Evolutionary conservation across 2,113 vertebrate genomes (phyloP), one percentile per base, ranked within the genome.

Genomic region (Melanerpes formicivorus): DNA sequence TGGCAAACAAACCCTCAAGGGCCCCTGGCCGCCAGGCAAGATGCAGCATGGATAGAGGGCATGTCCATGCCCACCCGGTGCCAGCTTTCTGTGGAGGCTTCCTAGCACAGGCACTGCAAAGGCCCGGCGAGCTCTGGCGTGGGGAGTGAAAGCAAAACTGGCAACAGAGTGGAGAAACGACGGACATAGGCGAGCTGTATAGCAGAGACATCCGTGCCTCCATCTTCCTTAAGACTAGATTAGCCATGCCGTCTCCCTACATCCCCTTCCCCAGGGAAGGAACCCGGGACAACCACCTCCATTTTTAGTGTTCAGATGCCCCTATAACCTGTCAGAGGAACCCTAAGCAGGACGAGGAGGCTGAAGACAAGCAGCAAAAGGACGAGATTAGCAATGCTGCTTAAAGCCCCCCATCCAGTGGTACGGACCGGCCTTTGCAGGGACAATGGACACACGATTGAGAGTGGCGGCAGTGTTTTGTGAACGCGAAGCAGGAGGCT

Each of bases 401-500:
- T 67, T 11, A 7, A 63, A 14, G n/a, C 10, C 22, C 66, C 15
- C 6, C 25, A 6, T 29, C 6, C 30, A 6, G 10, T n/a, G 52
- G 48, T 7, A 14, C 22, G 30, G 65, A 44, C 12, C 4, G 0
- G 55, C 5, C 60, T 91, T 54, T 64, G 71, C 80, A 30, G 19
- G 25, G 30, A 23, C 11, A 71, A 29, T 4, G 3, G 12, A 4
- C 16, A 6, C 14, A 7, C 11, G 56, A 6, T n/a, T n/a, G 15
- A 15, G 1, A 44, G 62, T 1, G 40, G 7, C 8, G 3, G 26
- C n/a, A 76, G 9, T 5, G 6, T 55, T 30, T 56, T 1, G 3
- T 6, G 5, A 11, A 26, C 19, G 18, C 12, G 4, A 27, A 1
- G 30, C 1, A 26, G 9, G 25, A 30, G 42, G 14, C n/a, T 6